A percentile compares a stretch with the other conserved stretches of the same genome.
Evolutionary conservation across 2,797 vertebrate species (phyloP).

Genomic region (Lepilemur septentrionalis): DNA sequence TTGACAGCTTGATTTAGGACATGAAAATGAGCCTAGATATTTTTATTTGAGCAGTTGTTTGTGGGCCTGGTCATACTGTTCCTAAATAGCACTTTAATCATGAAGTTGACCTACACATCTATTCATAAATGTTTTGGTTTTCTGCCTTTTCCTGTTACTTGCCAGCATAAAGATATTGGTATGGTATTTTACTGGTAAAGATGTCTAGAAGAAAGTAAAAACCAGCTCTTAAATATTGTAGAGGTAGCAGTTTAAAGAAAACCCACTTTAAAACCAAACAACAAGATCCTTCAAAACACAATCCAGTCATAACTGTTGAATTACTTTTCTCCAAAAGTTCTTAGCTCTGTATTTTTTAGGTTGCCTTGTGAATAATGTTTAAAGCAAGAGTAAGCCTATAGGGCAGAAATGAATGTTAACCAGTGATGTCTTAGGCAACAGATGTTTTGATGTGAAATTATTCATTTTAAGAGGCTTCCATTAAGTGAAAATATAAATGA

Average conservation of each 20-base stretch:
- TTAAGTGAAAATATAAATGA: conserved; percentile 62
- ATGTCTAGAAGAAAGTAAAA: neutral
- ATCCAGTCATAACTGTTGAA: neutral
- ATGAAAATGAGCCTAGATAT: conserved; percentile 25
- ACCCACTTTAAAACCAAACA: conserved; percentile 3
- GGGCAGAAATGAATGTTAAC: conserved; percentile 22
- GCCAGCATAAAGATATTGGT: neutral
- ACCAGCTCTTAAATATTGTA: neutral
- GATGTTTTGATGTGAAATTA: conserved; percentile 43
- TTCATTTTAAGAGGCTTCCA: conserved; percentile 47
- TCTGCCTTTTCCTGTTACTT: neutral
- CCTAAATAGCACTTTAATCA: neutral
- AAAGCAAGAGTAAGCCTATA: neutral
- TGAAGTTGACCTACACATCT: neutral
- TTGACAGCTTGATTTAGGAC: conserved; percentile 45
- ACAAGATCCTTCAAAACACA: neutral
- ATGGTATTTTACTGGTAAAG: neutral
- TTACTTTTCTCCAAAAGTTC: neutral
- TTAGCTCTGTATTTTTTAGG: neutral
- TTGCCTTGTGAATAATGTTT: neutral
- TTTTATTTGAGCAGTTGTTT: conserved; percentile 49
- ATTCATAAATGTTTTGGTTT: neutral
- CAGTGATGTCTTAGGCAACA: neutral
- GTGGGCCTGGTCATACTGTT: neutral
- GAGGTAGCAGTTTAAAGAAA: neutral